A percentile compares a stretch with the other conserved stretches of the same genome.
Evolutionary conservation across 2,797 vertebrate genomes (phyloP).

Genomic region (Fistularia tabacaria): DNA sequence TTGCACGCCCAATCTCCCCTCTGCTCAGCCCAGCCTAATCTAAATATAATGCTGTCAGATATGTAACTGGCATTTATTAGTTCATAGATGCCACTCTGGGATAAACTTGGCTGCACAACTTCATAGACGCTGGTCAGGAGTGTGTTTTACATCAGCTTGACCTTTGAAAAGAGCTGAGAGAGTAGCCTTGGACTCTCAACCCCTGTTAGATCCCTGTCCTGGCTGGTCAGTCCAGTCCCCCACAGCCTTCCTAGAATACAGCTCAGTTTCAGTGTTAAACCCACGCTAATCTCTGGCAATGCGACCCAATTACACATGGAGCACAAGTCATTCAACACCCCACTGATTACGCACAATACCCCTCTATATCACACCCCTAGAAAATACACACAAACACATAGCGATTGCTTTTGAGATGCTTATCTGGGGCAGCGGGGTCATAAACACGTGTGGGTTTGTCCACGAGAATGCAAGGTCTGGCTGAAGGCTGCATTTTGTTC

Average conservation of each 20-base stretch:
- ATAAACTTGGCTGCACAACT: conserved; percentile 58
- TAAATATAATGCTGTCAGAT: conserved; percentile 73
- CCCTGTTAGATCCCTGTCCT: conserved; percentile 31
- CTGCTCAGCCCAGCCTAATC: conserved; percentile 32
- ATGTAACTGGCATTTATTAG: conserved; percentile 71
- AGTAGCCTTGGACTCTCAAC: conserved; percentile 53
- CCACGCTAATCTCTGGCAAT: conserved; percentile 70
- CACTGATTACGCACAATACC: conserved; percentile 55
- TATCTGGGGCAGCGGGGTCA: conserved; percentile 39
- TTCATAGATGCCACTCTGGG: conserved; percentile 57
- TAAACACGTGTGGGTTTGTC: conserved; percentile 60
- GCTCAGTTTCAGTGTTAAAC: conserved; percentile 68
- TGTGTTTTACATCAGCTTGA: conserved; percentile 70
- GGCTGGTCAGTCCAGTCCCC: conserved; percentile 19
- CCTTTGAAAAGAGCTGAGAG: conserved; percentile 75
- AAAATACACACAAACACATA: conserved; percentile 35
- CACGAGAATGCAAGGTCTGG: conserved; percentile 16
- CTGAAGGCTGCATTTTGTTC: conserved; percentile 17
- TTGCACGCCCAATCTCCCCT: conserved; percentile 45
- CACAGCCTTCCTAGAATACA: conserved; percentile 62
- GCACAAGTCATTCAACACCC: conserved; percentile 70
- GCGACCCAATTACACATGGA: conserved; percentile 70
- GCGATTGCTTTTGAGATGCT: conserved; percentile 43
- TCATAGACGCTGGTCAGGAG: conserved; percentile 48
- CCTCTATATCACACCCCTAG: conserved; percentile 25